Evolutionary conservation across 2,113 vertebrate genomes (phyloP).

Genomic region (Pelvicachromis taeniatus): DNA sequence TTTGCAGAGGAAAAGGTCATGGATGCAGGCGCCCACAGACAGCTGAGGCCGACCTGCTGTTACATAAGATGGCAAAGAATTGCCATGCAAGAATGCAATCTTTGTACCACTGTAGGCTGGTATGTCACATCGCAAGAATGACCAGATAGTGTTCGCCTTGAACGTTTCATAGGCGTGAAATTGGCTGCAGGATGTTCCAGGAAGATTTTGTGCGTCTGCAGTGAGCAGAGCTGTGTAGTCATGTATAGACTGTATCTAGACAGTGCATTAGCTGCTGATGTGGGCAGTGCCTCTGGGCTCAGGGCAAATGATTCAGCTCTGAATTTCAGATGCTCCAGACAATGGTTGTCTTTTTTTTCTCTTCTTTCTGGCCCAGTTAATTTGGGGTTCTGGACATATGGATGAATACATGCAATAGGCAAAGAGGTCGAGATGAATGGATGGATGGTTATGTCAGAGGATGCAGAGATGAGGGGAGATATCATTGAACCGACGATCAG

Average conservation of each 20-base stretch:
- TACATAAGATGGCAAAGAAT: constrained; percentile 33
- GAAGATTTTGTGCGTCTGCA: neutral
- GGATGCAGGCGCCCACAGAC: constrained; percentile 32
- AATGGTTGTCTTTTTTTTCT: neutral
- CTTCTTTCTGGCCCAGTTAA: neutral
- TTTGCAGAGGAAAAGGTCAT: constrained; percentile 41
- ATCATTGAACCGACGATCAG: neutral
- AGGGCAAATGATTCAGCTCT: neutral
- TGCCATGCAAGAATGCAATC: constrained; percentile 42
- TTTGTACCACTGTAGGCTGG: constrained; percentile 42
- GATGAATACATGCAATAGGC: neutral
- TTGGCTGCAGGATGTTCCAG: constrained; percentile 7
- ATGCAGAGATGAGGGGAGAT: neutral
- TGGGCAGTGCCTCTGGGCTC: neutral
- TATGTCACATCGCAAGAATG: constrained; percentile 13
- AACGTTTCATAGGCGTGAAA: constrained; percentile 30
- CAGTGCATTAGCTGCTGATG: neutral
- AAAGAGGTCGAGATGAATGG: neutral
- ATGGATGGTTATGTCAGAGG: neutral
- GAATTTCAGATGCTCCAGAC: neutral
- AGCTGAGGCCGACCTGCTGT: constrained; percentile 34
- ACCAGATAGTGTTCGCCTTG: neutral
- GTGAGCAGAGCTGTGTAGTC: neutral
- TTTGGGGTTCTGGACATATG: neutral
- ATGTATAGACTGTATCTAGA: neutral